These are phyloP conservation scores for Planiliza haematocheilus DNA, from an alignment of 2,113 vertebrate species.

Conservation along the genomic window DNA sequence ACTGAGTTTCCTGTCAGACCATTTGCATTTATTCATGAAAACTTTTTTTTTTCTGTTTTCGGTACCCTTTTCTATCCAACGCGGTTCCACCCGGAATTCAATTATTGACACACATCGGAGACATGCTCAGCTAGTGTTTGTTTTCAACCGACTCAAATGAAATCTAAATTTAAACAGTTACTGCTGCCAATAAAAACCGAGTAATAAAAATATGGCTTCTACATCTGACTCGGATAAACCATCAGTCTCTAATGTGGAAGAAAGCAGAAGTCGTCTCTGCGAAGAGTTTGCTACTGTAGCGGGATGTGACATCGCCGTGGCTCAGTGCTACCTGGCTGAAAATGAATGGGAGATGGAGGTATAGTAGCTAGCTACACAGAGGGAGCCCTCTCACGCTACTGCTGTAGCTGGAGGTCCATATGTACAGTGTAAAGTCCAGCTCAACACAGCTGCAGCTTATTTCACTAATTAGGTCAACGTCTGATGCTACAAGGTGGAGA, in stretches of 20 bases:
- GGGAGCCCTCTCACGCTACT: not conserved
- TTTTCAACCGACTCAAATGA: too few species aligned
- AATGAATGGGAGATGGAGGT: constrained; percentile 92
- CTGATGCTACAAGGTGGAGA: not conserved
- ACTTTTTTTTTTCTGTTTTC: too few species aligned
- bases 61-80: too few species aligned
- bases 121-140: too few species aligned
- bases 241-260: constrained; percentile 58
- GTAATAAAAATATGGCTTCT: constrained; percentile 51
- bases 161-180: too few species aligned
- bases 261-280: constrained; percentile 80
- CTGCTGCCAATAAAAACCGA: too few species aligned
- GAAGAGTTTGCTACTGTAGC: constrained; percentile 85
- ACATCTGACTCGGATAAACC: constrained; percentile 22
- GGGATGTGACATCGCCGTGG: constrained; percentile 78
- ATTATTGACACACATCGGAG: too few species aligned
- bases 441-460: not conserved
- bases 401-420: not conserved
- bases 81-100: too few species aligned
- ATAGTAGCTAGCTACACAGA: not conserved
- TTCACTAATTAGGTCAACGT: not conserved
- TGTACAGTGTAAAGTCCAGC: not conserved
- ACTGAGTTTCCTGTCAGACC: too few species aligned
- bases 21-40: too few species aligned
- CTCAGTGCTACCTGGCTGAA: constrained; percentile 85